Evolutionary conservation across 2,888 invertebrate genomes (phyloP).

Genomic region (Dryadula phaetusa): DNA sequence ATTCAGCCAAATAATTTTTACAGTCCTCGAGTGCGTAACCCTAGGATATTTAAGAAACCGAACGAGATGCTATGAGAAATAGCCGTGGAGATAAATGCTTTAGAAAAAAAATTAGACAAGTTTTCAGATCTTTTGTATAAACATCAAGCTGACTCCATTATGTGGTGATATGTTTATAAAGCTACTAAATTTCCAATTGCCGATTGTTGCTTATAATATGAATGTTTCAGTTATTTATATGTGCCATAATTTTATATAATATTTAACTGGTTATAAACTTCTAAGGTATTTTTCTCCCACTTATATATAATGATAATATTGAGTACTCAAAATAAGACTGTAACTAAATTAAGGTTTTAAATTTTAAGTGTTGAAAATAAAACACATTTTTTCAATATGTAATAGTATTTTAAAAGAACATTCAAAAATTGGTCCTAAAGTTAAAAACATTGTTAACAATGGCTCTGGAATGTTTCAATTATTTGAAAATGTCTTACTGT

Average conservation of each 20-base stretch:
- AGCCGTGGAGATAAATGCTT: conserved; percentile 83
- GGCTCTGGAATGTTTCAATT: conserved; percentile 82
- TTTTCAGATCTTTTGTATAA: conserved; percentile 81
- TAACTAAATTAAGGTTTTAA: conserved; percentile 18
- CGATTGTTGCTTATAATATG: not conserved
- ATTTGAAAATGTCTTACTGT: conserved; percentile 70
- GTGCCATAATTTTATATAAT: conserved; percentile 53
- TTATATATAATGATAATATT: conserved; percentile 10
- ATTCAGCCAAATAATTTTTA: conserved; percentile 80
- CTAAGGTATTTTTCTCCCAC: conserved; percentile 36
- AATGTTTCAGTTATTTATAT: conserved; percentile 22
- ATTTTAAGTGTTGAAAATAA: conserved; percentile 39
- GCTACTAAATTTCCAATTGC: not conserved
- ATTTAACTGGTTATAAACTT: not conserved
- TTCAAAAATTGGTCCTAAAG: conserved; percentile 84
- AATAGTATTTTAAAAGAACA: conserved; percentile 84
- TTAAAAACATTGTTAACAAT: conserved; percentile 84
- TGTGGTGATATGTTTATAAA: conserved; percentile 74
- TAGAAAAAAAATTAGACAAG: conserved; percentile 78
- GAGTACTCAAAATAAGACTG: conserved; percentile 33
- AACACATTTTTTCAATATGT: conserved; percentile 73
- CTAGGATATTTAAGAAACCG: conserved; percentile 75
- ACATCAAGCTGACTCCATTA: conserved; percentile 85
- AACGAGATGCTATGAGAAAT: conserved; percentile 83
- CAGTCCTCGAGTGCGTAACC: conserved; percentile 76